Conservation (phyloP, 2,888 invertebrate genomes). For the Pteria penguin region DNA sequence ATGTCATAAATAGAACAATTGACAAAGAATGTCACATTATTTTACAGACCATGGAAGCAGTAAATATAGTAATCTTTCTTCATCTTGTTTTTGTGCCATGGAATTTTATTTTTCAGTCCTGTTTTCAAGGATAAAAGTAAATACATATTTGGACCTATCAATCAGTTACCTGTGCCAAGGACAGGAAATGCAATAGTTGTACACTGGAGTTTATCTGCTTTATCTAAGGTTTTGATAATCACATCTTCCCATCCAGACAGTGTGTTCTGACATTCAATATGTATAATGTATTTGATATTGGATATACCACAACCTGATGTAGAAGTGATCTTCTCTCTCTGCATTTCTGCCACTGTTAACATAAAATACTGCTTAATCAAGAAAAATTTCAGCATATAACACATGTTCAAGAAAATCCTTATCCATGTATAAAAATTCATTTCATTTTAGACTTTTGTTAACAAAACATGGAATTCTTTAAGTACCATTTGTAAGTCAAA, state of each 20-base stretch:
- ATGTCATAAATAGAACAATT: too few species aligned
- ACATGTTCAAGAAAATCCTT: too few species aligned
- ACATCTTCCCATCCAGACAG: constrained; percentile 38
- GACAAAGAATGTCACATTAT: too few species aligned
- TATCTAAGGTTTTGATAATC: constrained; percentile 45
- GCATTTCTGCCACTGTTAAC: constrained; percentile 50
- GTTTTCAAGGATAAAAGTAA: neutral
- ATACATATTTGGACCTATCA: neutral
- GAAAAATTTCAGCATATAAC: too few species aligned
- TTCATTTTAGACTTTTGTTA: too few species aligned
- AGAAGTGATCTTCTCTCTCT: constrained; percentile 51
- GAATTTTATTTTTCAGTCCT: neutral
- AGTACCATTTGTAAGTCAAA: too few species aligned
- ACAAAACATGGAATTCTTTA: too few species aligned
- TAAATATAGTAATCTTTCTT: too few species aligned
- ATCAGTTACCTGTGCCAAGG: constrained; percentile 50
- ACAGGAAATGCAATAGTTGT: constrained; percentile 53
- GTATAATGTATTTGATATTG: constrained; percentile 41
- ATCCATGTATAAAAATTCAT: too few species aligned
- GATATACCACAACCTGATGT: constrained; percentile 54
- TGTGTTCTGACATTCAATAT: constrained; percentile 41
- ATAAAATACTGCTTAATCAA: too few species aligned
- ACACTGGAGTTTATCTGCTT: constrained; percentile 41
- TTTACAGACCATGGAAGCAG: too few species aligned
- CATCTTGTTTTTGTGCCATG: too few species aligned